Evolutionary conservation across 2,113 vertebrate genomes (phyloP).

Genomic region (Ovis canadensis): DNA sequence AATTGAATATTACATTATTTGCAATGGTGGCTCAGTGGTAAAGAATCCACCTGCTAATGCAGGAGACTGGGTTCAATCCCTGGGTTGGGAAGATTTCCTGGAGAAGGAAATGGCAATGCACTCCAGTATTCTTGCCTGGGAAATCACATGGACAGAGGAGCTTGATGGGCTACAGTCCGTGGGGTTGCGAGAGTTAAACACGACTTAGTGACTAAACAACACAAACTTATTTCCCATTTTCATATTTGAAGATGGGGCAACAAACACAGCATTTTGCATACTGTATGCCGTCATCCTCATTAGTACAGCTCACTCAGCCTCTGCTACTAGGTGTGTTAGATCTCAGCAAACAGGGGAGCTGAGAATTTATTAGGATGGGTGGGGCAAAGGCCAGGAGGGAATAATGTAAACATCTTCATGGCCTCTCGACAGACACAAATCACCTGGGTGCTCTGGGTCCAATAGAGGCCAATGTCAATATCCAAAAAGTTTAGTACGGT

Average conservation of each 20-base stretch:
- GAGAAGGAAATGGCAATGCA: not conserved
- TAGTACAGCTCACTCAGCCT: not conserved
- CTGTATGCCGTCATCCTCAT: rapidly evolving
- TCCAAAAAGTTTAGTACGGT: not conserved
- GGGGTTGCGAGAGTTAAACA: not conserved
- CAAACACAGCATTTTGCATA: not conserved
- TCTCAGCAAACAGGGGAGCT: not conserved
- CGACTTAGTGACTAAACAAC: not conserved
- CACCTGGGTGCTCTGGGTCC: not conserved
- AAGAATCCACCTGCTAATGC: not conserved
- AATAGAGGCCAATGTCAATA: not conserved
- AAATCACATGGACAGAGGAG: not conserved
- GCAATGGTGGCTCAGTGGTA: not conserved
- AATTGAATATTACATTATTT: not conserved
- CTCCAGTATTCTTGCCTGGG: not conserved
- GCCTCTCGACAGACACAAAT: not conserved
- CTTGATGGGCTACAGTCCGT: not conserved
- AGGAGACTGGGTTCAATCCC: not conserved
- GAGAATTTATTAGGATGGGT: not conserved
- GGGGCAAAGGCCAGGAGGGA: not conserved
- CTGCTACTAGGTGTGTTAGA: not conserved
- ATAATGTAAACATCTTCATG: not conserved
- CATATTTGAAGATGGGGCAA: not conserved
- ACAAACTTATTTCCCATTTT: not conserved
- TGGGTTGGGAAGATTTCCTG: not conserved